A percentile compares a stretch with the other conserved stretches of the same genome.
Evolutionary conservation across 2,888 invertebrate species (phyloP).

Genomic region (Caenorhabditis wallacei): DNA sequence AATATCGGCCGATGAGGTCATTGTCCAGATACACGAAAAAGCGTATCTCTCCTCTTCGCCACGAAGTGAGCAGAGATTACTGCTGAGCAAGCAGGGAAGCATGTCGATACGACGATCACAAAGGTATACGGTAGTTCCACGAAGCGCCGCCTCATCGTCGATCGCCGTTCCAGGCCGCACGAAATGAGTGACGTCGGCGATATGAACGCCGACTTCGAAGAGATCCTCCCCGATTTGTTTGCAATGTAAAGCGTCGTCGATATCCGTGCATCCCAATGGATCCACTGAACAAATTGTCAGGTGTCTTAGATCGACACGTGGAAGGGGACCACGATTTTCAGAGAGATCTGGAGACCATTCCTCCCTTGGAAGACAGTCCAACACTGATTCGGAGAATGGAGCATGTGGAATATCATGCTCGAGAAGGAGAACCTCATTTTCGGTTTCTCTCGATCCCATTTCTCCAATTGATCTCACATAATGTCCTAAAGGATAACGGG

Average conservation of each 20-base stretch:
- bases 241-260: conserved; percentile 98
- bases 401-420: conserved; percentile 98
- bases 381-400: conserved; percentile 94
- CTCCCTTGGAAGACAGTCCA: conserved; percentile 91
- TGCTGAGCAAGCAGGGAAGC: conserved; percentile 91
- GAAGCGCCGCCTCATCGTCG: conserved; percentile 92
- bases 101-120: conserved; percentile 89
- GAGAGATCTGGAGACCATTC: conserved; percentile 83
- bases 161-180: conserved; percentile 90
- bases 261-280: conserved; percentile 98
- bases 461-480: conserved; percentile 93
- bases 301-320: conserved; percentile 90
- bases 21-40: conserved; percentile 96
- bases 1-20: conserved; percentile 87
- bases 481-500: conserved; percentile 87
- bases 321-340: conserved; percentile 77
- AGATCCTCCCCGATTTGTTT: conserved; percentile 87
- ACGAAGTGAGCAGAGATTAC: conserved; percentile 95
- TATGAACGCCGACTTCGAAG: conserved; percentile 88
- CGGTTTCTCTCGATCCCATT: conserved; percentile 94
- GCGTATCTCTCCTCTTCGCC: conserved; percentile 93
- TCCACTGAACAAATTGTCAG: conserved; percentile 89
- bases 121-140: conserved; percentile 94
- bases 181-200: conserved; percentile 98
- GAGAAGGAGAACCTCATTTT: conserved; percentile 94